phyloP scores from a whole-genome alignment of 2,888 invertebrate genomes.

The Cephus nigrinus region DNA sequence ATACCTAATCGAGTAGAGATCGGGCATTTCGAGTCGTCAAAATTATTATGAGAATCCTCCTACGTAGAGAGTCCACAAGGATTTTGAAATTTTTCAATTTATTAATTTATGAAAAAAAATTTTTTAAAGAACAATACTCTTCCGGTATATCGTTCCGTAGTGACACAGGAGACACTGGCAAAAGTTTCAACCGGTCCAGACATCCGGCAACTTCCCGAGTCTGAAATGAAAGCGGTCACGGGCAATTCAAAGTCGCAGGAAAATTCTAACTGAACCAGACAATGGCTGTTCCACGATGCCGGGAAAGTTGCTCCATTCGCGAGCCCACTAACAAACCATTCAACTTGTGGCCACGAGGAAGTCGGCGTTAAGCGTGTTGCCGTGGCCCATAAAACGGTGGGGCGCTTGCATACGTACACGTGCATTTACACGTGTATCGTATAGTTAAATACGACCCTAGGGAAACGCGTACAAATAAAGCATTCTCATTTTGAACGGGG shows the following conservation, averaged over 20 bases:
- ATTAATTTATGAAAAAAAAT: too few species aligned
- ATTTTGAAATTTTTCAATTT: too few species aligned
- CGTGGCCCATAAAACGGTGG: neutral
- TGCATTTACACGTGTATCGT: neutral
- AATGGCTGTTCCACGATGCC: constrained; percentile 1
- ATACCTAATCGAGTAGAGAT: neutral
- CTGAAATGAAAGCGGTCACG: neutral
- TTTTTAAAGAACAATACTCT: neutral
- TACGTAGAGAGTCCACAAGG: too few species aligned
- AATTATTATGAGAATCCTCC: neutral
- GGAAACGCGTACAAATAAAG: neutral
- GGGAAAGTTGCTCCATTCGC: constrained; percentile 19
- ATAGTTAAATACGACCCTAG: neutral
- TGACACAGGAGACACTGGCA: neutral
- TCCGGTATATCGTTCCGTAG: neutral
- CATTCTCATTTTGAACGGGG: neutral
- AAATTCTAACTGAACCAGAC: neutral
- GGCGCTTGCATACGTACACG: neutral
- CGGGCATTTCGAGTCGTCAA: neutral
- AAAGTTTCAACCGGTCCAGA: neutral
- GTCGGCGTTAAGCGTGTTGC: neutral
- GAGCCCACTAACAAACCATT: constrained; percentile 45
- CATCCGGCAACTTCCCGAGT: neutral
- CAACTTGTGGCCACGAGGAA: constrained; percentile 16
- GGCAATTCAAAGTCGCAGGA: neutral